Conservation (phyloP, 2,113 vertebrate species). For the Loxodonta africana region DNA sequence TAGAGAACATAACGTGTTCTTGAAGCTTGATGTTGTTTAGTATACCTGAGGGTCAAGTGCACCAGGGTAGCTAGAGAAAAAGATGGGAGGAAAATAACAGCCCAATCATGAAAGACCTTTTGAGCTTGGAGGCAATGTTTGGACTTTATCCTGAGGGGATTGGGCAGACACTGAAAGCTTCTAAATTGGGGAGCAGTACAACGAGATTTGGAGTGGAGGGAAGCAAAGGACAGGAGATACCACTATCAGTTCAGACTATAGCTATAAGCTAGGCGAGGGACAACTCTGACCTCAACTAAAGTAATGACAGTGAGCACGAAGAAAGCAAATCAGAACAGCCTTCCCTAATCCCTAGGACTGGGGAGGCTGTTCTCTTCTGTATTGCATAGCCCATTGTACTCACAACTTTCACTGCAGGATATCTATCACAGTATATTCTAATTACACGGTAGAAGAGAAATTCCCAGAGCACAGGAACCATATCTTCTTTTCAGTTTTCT, state of each 20-base stretch:
- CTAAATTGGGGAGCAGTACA: neutral
- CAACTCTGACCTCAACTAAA: neutral
- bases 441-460: fast-evolving
- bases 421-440: neutral
- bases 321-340: neutral
- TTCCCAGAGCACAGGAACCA: no score
- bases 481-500: neutral
- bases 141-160: neutral
- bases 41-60: neutral
- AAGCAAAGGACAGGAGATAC: neutral
- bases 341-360: neutral
- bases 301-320: fast-evolving
- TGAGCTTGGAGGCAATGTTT: neutral
- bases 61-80: neutral
- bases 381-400: neutral
- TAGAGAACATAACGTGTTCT: neutral
- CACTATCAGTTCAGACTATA: neutral
- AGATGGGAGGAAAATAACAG: neutral
- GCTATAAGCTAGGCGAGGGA: neutral
- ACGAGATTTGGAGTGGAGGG: neutral
- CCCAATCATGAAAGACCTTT: neutral
- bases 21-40: neutral
- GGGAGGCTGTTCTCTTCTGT: neutral
- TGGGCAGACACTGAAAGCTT: no score
- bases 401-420: neutral